Base-by-base conservation (phyloP, 2,888 invertebrate genomes). In the Aporophyla lueneburgensis region DNA sequence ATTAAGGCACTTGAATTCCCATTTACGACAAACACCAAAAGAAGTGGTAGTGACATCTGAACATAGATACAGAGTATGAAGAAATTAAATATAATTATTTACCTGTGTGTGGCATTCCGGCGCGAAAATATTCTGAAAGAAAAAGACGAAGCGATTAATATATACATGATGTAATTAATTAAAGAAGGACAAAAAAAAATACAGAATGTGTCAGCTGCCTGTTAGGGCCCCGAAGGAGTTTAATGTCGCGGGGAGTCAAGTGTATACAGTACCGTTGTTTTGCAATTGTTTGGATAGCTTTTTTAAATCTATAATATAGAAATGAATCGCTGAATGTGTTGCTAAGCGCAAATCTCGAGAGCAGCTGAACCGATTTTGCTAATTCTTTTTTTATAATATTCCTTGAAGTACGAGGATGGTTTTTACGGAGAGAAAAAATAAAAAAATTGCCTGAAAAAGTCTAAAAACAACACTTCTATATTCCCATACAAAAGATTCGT, bases 31-130 rank as follows among this genome's bases (percentile, higher is more conserved):
- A 21, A 14, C 33, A 21, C 33, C 51, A 76, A 65, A 68, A 73
- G 7, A 51, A 74, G 10, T n/a, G 4, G 14, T 9, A 2, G n/a
- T n/a, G 9, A 12, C 46, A 63, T 27, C 33, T n/a, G 7, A 73
- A n/a, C 7, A 74, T 59, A 68, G 33, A 53, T 51, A 21, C 49
- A 40, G 56, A n/a, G 19, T 61, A 71, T 75, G 63, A 71, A 81
- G 53, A 73, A 75, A 80, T 71, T 74, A 76, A 74, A 78, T 51
- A 49, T 54, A 70, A 67, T 78, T 81, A 75, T 75, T 92, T 94
- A 96, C 96, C 96, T 92, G 96, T 96, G 84, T 96, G 96, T 81
- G 96, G 96, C 96, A 96, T 96, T 87, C 85, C 91, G 89, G 76
- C 68, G 85, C 53, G 77, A 76, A 76, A 80, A 63, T 77, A 73